Evolutionary conservation across 1,140 invertebrate species (phyloP).

Genomic region (Pseudachorutes palmiensis): DNA sequence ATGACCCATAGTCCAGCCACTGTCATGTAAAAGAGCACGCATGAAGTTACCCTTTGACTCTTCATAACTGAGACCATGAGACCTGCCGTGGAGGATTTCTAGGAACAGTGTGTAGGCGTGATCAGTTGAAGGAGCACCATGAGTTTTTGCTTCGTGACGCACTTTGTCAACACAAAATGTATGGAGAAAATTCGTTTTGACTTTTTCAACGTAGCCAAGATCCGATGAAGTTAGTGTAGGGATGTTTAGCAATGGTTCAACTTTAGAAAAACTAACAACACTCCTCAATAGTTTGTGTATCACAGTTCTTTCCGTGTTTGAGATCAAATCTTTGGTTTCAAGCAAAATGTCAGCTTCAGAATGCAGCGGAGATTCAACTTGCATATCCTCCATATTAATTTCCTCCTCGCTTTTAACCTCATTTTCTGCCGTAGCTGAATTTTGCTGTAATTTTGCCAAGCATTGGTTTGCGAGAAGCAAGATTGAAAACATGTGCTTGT

Average conservation of each 20-base stretch:
- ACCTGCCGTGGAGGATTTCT: slow-evolving; percentile 27
- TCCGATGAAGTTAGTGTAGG: slow-evolving; percentile 28
- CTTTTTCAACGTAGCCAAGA: slow-evolving; percentile 27
- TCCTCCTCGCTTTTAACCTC: background rate
- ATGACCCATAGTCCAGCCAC: slow-evolving; percentile 9
- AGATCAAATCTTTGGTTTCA: slow-evolving; percentile 12
- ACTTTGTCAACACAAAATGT: slow-evolving; percentile 28
- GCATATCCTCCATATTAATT: background rate
- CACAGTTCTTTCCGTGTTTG: slow-evolving; percentile 11
- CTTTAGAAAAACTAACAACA: slow-evolving; percentile 27
- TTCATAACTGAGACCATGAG: slow-evolving; percentile 7
- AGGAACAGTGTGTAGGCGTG: slow-evolving; percentile 29
- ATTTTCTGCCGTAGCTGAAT: background rate
- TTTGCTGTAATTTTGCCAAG: slow-evolving; percentile 19
- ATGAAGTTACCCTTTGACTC: slow-evolving; percentile 15
- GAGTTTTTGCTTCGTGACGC: slow-evolving; percentile 14
- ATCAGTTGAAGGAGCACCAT: slow-evolving; percentile 6
- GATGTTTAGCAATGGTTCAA: slow-evolving; percentile 25
- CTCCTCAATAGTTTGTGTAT: slow-evolving; percentile 25
- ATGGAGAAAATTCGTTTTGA: slow-evolving; percentile 22
- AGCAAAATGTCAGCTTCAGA: background rate
- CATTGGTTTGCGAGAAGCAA: slow-evolving; percentile 25
- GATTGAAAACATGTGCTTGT: slow-evolving; percentile 31
- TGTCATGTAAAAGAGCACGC: slow-evolving; percentile 14
- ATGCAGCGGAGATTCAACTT: background rate